Evolutionary conservation across 2,113 vertebrate genomes (phyloP).

Genomic region (Ia io): DNA sequence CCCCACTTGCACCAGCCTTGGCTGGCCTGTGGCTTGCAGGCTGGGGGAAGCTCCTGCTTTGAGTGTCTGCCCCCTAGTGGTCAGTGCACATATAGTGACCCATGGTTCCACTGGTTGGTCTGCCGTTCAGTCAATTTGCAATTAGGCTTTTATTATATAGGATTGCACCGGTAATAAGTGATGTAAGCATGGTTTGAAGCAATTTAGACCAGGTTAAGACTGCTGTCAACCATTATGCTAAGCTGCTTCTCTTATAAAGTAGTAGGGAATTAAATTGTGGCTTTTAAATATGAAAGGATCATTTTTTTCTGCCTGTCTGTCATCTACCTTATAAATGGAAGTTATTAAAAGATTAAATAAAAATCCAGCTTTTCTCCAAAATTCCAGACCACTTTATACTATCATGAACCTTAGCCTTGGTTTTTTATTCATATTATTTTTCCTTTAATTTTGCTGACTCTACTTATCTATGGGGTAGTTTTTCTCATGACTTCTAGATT

Average conservation of each 20-base stretch:
- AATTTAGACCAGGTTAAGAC: not conserved
- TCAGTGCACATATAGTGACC: no score
- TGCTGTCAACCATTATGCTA: not conserved
- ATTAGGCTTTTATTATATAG: no score
- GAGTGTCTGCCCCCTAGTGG: no score
- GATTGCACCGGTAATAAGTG: not conserved
- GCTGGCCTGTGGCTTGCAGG: no score
- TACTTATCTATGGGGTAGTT: not conserved
- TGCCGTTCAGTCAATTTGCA: no score
- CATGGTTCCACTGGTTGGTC: no score
- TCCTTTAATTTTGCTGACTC: not conserved
- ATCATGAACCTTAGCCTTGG: not conserved
- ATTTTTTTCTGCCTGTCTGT: not conserved
- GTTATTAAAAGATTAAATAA: not conserved
- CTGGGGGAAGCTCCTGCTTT: no score
- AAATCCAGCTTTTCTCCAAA: not conserved
- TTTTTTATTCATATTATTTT: not conserved
- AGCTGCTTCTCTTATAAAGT: not conserved
- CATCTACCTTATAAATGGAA: not conserved
- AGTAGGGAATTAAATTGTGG: not conserved
- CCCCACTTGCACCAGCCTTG: no score
- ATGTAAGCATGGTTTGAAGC: not conserved
- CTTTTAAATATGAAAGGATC: conserved; percentile 8
- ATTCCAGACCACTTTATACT: not conserved
- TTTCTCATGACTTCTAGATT: not conserved